These are phyloP conservation scores for Takifugu rubripes DNA, from an alignment of 2,797 vertebrate species.

Conservation along the genomic window DNA sequence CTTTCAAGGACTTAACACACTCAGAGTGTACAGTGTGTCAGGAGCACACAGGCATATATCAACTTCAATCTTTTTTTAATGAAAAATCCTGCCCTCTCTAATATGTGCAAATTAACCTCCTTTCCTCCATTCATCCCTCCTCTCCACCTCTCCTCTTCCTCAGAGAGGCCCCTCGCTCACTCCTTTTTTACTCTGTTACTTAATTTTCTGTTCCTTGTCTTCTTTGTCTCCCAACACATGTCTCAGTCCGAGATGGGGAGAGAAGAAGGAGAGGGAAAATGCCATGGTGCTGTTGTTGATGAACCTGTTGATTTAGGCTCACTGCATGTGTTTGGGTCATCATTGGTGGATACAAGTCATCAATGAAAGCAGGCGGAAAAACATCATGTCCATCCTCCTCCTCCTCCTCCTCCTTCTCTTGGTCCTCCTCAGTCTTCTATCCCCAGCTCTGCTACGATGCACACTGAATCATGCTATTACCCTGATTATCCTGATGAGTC, in stretches of 20 bases:
- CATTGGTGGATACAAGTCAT: conserved; percentile 3
- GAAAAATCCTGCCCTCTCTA: conserved; percentile 84
- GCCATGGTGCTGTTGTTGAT: conserved; percentile 33
- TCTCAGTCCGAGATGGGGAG: conserved; percentile 22
- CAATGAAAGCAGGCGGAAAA: not conserved
- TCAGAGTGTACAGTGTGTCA: conserved; percentile 81
- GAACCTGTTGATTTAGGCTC: conserved; percentile 51
- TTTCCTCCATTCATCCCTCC: conserved; percentile 51
- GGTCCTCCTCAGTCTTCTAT: conserved; percentile 19
- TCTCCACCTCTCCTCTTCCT: conserved; percentile 46
- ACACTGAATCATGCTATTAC: conserved; percentile 67
- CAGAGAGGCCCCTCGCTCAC: conserved; percentile 54
- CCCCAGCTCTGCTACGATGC: conserved; percentile 20
- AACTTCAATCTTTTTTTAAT: conserved; percentile 86
- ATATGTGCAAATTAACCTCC: conserved; percentile 84
- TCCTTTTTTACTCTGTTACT: conserved; percentile 27
- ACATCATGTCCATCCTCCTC: conserved; percentile 37
- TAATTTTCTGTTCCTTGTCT: conserved; percentile 25
- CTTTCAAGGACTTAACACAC: conserved; percentile 80
- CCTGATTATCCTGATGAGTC: conserved; percentile 71
- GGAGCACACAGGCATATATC: conserved; percentile 80
- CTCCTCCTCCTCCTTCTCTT: conserved; percentile 37
- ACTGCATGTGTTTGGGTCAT: conserved; percentile 21
- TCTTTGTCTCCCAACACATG: conserved; percentile 38
- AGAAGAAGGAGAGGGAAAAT: conserved; percentile 5